Base-by-base conservation (phyloP, 2,888 invertebrate genomes). In the Smittia aterrima region DNA sequence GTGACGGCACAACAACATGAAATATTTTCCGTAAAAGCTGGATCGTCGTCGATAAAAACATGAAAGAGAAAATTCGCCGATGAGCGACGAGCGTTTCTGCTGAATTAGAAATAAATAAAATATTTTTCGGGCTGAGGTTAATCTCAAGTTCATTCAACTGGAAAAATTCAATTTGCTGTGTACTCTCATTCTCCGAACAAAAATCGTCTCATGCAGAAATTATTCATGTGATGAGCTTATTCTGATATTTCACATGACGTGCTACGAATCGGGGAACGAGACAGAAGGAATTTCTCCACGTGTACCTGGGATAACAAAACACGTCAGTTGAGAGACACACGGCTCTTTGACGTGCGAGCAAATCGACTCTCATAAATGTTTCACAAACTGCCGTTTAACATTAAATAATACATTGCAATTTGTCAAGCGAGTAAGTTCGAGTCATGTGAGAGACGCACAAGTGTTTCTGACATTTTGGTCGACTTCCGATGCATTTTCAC, bases 381-480 rank as follows among this genome's bases (percentile, higher is more conserved):
- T 54, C 72, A 72, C 70, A 72, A 58, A 54, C 62, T 54, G 72
- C 72, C 53, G 54, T 72, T 72, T 72, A 72, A 16, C 72, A 58
- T 62, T 72, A 62, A 72, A 72, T 72, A 54, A 62, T 62, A 62
- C 25, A 72, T 72, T 72, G 72, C 72, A 72, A 72, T 72, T 72
- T 72, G 72, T 72, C 72, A 72, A 53, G 22, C 7, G 25, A 64
- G 20, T 24, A 11, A 64, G 6, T 58, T 24, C 13, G 22, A 16
- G 6, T 18, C 64, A 16, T 22, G 25, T 22, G 25, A n/a, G 13
- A 6, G 27, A 13, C 4, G 27, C 64, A 27, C 64, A 64, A 64
- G 64, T 64, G 64, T 64, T 24, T 25, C n/a, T 25, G 64, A 64
- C 64, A 64, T 64, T 64, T 64, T 9, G 18, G 25, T 24, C 20